These are phyloP conservation scores for Theristicus caerulescens DNA, from an alignment of 2,113 vertebrate genomes.

Conservation along the genomic window DNA sequence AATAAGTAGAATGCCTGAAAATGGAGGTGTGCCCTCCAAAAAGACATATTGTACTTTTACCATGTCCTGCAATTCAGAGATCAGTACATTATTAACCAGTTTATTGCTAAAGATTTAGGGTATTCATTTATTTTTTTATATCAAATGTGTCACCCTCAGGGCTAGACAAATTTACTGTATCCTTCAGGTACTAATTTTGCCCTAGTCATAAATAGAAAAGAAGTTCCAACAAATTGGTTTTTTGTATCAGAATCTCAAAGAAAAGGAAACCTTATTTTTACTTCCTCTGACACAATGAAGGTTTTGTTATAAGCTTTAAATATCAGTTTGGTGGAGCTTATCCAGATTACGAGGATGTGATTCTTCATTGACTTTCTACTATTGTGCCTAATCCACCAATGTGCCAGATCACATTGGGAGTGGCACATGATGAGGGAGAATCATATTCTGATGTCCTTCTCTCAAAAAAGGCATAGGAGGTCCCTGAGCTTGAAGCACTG, in stretches of 20 bases:
- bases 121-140: conserved; percentile 19
- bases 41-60: not conserved
- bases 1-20: not conserved
- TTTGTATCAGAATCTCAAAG: not conserved
- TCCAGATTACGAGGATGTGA: not conserved
- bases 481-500: not conserved
- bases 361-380: not conserved
- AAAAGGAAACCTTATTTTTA: not conserved
- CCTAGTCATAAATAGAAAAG: not conserved
- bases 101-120: conserved; percentile 27
- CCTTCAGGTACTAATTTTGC: not conserved
- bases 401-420: not conserved
- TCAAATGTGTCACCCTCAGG: not conserved
- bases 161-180: not conserved
- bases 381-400: not conserved
- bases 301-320: not conserved
- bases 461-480: not conserved
- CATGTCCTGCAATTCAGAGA: not conserved
- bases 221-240: not conserved
- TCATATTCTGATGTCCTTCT: not conserved
- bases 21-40: not conserved
- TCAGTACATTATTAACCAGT: conserved; percentile 44
- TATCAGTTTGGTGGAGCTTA: not conserved
- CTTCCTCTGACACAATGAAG: not conserved
- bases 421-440: not conserved